phyloP scores from a whole-genome alignment of 2,797 vertebrate species.

The Hyperoplus lanceolatus region DNA sequence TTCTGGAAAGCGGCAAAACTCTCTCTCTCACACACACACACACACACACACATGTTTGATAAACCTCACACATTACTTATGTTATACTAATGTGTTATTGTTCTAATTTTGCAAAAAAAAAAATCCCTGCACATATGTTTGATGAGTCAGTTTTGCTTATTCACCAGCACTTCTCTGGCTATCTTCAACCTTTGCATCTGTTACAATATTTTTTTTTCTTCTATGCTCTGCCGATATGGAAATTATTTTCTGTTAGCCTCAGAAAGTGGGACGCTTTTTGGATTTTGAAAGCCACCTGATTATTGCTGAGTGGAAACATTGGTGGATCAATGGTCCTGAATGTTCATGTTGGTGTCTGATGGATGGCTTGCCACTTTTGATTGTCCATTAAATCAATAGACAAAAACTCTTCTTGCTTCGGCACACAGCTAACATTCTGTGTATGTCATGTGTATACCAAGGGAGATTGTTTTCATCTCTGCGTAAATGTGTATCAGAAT shows the following conservation, averaged over 20 bases:
- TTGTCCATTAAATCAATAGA: conserved; percentile 53
- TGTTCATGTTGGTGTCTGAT: conserved; percentile 56
- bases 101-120: conserved; percentile 18
- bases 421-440: conserved; percentile 4
- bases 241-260: conserved; percentile 58
- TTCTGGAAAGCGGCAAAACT: conserved; percentile 40
- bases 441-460: not conserved
- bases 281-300: conserved; percentile 61
- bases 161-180: conserved; percentile 48
- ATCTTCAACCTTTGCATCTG: conserved; percentile 33
- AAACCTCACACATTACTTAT: conserved; percentile 41
- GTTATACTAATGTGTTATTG: conserved; percentile 9
- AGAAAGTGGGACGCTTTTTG: conserved; percentile 27
- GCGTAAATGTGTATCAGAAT: conserved; percentile 40
- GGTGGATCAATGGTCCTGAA: conserved; percentile 65
- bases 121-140: conserved; percentile 24
- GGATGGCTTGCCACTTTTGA: conserved; percentile 62
- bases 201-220: conserved; percentile 13
- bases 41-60: conserved; percentile 43
- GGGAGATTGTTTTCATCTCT: not conserved
- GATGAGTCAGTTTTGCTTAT: conserved; percentile 33
- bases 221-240: conserved; percentile 54
- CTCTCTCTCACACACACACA: conserved; percentile 31
- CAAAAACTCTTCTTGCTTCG: conserved; percentile 5
- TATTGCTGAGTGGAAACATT: conserved; percentile 72